Evolutionary conservation across 2,113 vertebrate genomes (phyloP).

Genomic region (Lates calcarifer): DNA sequence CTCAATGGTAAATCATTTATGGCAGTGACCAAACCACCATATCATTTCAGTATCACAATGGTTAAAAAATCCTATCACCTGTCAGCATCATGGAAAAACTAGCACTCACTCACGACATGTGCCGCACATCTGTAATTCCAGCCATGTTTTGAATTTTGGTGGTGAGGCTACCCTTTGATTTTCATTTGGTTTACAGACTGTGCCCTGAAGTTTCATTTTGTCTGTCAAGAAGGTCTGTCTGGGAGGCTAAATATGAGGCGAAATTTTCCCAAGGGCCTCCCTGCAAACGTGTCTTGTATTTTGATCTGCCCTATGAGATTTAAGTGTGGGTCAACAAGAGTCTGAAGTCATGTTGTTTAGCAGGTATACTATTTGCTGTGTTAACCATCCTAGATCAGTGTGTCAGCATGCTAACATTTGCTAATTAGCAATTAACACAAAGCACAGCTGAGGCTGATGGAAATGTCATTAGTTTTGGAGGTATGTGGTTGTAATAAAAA

Average conservation of each 20-base stretch:
- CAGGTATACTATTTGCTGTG: neutral
- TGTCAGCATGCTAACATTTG: neutral
- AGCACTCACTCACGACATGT: no score
- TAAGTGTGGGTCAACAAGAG: slow-evolving; percentile 23
- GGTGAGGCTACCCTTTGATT: neutral
- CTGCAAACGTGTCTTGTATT: slow-evolving; percentile 7
- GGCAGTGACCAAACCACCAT: no score
- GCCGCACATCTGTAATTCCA: no score
- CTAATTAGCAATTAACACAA: neutral
- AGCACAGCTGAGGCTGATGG: neutral
- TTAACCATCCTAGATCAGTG: neutral
- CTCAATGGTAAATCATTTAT: no score
- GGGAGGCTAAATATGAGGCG: neutral
- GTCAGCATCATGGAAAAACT: no score
- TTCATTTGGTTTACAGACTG: neutral
- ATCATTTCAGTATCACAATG: no score
- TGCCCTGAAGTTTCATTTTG: neutral
- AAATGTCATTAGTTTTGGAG: neutral
- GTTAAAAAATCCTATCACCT: no score
- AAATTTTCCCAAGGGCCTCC: neutral
- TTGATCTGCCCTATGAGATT: slow-evolving; percentile 35
- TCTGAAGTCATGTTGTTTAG: neutral
- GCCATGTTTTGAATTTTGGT: neutral
- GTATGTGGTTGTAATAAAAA: neutral
- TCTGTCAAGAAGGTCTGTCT: neutral